Percentiles rank a stretch among this genome's conserved stretches.
Evolutionary conservation across 2,888 invertebrate genomes (phyloP).

Genomic region (Lydus trimaculatus): DNA sequence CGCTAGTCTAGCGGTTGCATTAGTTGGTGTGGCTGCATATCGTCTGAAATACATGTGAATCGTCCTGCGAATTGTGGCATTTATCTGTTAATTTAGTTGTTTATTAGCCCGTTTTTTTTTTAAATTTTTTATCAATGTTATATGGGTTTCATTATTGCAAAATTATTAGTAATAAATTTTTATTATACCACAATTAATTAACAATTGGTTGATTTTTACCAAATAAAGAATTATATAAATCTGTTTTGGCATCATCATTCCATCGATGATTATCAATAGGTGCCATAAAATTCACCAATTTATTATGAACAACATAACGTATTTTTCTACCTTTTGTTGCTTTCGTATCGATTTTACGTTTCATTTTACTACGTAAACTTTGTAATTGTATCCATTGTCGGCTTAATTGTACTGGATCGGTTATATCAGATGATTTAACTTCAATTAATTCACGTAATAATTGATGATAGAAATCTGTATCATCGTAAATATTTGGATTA

Average conservation of each 20-base stretch:
- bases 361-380: conserved; percentile 89
- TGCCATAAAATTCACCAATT: conserved; percentile 91
- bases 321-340: conserved; percentile 95
- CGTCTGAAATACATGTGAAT: conserved; percentile 67
- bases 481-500: conserved; percentile 90
- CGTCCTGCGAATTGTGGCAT: background rate
- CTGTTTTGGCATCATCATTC: conserved; percentile 81
- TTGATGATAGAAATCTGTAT: conserved; percentile 97
- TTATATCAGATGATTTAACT: conserved; percentile 82
- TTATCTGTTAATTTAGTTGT: conserved; percentile 2
- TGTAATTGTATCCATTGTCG: conserved; percentile 93
- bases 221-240: conserved; percentile 84
- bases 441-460: conserved; percentile 91
- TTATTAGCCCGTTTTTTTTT: background rate
- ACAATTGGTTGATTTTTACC: conserved; percentile 61
- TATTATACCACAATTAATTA: background rate
- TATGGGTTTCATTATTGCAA: background rate
- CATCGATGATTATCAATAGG: conserved; percentile 73
- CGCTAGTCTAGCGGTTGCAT: conserved; percentile 71
- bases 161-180: background rate
- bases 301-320: conserved; percentile 83
- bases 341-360: conserved; percentile 89
- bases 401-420: conserved; percentile 85
- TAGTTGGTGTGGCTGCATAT: conserved; percentile 77
- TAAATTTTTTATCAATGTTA: background rate